Base-by-base conservation (phyloP, 2,113 vertebrate genomes). In the Alaudala cheleensis region DNA sequence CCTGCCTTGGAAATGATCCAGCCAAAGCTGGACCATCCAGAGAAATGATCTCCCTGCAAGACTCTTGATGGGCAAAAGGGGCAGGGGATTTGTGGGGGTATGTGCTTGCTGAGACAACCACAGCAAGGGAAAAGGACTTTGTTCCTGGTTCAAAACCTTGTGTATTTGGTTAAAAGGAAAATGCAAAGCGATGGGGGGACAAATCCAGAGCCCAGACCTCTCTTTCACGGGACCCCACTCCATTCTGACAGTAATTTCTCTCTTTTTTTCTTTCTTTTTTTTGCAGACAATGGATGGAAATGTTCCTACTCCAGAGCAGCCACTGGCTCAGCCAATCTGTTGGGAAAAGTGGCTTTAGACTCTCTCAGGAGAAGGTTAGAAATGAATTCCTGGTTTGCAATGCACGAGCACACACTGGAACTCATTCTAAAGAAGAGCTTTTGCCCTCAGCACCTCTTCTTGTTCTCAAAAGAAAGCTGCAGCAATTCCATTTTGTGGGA, bases 211-310 rank as follows among this genome's bases (percentile, higher is more conserved):
- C 15, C 31, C 44, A 67, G 33, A 9, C 29, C 34, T 40, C 28
- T 19, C 17, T 76, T 78, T 56, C 66, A 47, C 21, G 45, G n/a
- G 8, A 72, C 23, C 33, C 19, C 0, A 0, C 28, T 50, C 37
- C 33, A 58, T 90, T 45, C 45, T 73, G 50, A 37, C 45, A 57
- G 11, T 21, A 37, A 29, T 65, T 72, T 71, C 17, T 69, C 17
- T 78, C 45, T 50, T 24, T n/a, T 37, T 37, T 37, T 37, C 37
- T 37, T 37, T 37, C 10, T 37, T 24, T 20, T 44, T 26, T 37
- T 65, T 44, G 1, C 17, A 53, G 3, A 37, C 0, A 3, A 31
- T 5, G 6, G 14, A 73, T 19, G 3, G 57, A 87, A 26, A 3
- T 5, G 5, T 6, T 25, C 6, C 40, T 51, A 3, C 39, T 58